A percentile compares a stretch with the other conserved stretches of the same genome.
These are phyloP conservation scores for Copidosoma floridanum DNA, from an alignment of 1,140 invertebrate species.

Conservation along the genomic window DNA sequence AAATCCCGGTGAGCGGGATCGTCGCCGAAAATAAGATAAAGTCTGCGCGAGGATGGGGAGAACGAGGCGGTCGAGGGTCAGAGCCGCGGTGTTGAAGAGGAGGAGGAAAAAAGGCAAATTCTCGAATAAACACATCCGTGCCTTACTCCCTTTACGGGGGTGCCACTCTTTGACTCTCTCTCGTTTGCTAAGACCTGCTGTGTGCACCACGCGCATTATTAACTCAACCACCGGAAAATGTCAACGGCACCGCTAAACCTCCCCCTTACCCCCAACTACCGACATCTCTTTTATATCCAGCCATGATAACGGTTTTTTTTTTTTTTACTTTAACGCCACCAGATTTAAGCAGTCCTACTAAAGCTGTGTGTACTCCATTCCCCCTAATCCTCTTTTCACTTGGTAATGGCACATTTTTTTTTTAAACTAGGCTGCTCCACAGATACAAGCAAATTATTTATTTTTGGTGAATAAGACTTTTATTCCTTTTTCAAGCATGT, in stretches of 20 bases:
- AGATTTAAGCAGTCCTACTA: slow-evolving; percentile 11
- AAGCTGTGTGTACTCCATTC: slow-evolving; percentile 5
- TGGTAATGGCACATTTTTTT: slow-evolving; percentile 8
- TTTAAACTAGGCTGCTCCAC: slow-evolving; percentile 28
- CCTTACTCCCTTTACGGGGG: slow-evolving; percentile 51
- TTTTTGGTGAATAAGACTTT: too few relatives aligned
- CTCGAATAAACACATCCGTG: slow-evolving; percentile 56
- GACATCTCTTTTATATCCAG: slow-evolving; percentile 37
- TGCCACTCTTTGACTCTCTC: slow-evolving; percentile 43
- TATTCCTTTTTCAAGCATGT: background rate
- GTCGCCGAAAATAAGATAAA: slow-evolving; percentile 54
- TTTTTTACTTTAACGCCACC: slow-evolving; percentile 37
- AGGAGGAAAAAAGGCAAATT: slow-evolving; percentile 51
- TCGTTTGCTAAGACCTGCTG: slow-evolving; percentile 30
- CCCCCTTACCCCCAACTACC: too few relatives aligned
- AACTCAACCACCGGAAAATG: slow-evolving; percentile 57
- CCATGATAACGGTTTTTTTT: slow-evolving; percentile 38
- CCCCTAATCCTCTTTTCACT: slow-evolving; percentile 31
- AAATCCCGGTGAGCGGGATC: slow-evolving; percentile 46
- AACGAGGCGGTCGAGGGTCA: too few relatives aligned
- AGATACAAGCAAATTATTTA: too few relatives aligned
- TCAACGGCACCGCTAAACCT: slow-evolving; percentile 46
- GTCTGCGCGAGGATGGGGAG: slow-evolving; percentile 32
- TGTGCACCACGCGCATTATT: slow-evolving; percentile 55
- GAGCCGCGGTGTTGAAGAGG: slow-evolving; percentile 29